Percentiles rank a stretch among this genome's conserved stretches.
These are phyloP conservation scores for Amphiprion ocellaris DNA, from an alignment of 2,113 vertebrate genomes.

Conservation along the genomic window DNA sequence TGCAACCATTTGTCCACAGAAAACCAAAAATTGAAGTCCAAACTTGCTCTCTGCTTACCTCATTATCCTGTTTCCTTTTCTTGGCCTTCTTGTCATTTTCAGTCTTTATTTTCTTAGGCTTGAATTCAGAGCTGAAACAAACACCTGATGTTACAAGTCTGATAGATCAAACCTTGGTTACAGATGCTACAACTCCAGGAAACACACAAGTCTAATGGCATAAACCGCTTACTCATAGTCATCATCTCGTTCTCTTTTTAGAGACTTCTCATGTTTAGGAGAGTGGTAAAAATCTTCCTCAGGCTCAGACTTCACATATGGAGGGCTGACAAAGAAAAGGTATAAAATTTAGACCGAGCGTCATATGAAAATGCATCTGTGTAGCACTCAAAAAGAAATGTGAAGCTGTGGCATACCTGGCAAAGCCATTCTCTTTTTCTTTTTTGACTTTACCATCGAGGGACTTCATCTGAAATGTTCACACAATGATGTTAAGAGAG, in stretches of 20 bases:
- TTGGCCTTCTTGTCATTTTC: conserved; percentile 95
- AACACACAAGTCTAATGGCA: background rate
- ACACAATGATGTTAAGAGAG: background rate
- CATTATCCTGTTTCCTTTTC: conserved; percentile 91
- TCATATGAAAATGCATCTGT: background rate
- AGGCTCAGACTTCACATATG: conserved; percentile 92
- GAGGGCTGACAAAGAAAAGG: conserved; percentile 82
- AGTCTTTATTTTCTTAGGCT: conserved; percentile 97
- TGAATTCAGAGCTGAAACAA: conserved; percentile 90
- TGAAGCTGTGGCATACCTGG: conserved; percentile 85
- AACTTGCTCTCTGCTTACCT: conserved; percentile 49
- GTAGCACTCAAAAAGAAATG: background rate
- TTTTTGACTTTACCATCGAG: conserved; percentile 92
- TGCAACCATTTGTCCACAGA: no score
- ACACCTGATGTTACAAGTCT: background rate
- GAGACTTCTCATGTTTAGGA: conserved; percentile 89
- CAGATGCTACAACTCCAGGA: background rate
- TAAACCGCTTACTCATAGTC: conserved; percentile 88
- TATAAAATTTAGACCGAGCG: background rate
- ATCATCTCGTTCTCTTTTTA: conserved; percentile 93
- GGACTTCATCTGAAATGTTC: conserved; percentile 64
- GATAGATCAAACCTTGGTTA: background rate
- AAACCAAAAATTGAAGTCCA: background rate
- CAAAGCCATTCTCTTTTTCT: conserved; percentile 97
- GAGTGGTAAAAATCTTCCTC: conserved; percentile 88